Conservation (phyloP, 2,797 vertebrate species). For the Ctenosaura bakeri region DNA sequence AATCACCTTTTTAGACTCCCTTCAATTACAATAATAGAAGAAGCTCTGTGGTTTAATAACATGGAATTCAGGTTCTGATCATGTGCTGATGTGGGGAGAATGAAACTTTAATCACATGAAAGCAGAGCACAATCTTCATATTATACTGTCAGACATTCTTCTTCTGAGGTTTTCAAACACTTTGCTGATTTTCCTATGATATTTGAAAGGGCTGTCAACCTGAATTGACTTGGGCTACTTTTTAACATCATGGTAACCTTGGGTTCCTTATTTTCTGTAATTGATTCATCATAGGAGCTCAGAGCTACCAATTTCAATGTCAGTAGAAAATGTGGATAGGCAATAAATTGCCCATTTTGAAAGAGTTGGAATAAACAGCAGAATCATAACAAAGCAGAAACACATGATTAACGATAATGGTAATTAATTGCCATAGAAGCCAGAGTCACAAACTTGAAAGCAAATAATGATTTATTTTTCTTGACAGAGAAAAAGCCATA, state of each 20-base stretch:
- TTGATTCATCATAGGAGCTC: constrained; percentile 26
- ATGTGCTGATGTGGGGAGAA: background rate
- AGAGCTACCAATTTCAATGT: constrained; percentile 37
- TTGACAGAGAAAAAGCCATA: background rate
- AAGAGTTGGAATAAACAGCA: constrained; percentile 47
- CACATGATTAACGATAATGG: constrained; percentile 45
- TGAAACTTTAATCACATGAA: background rate
- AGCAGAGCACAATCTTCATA: background rate
- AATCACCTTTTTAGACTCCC: constrained; percentile 1
- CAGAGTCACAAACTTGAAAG: constrained; percentile 35
- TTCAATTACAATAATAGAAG: background rate
- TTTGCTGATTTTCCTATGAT: background rate
- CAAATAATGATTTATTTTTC: constrained; percentile 27
- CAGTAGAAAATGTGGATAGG: background rate
- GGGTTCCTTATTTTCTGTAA: constrained; percentile 41
- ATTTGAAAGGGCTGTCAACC: constrained; percentile 15
- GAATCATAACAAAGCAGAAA: constrained; percentile 53
- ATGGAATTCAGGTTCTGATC: background rate
- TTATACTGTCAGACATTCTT: background rate
- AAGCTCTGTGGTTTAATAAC: background rate
- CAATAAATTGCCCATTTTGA: constrained; percentile 37
- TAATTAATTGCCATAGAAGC: constrained; percentile 47
- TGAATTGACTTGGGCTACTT: constrained; percentile 35
- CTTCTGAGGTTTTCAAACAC: constrained; percentile 3
- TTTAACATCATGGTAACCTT: constrained; percentile 52